Percentiles rank a stretch among this genome's conserved stretches.
Evolutionary conservation across 2,113 vertebrate species (phyloP).

Genomic region (Kryptolebias marmoratus): DNA sequence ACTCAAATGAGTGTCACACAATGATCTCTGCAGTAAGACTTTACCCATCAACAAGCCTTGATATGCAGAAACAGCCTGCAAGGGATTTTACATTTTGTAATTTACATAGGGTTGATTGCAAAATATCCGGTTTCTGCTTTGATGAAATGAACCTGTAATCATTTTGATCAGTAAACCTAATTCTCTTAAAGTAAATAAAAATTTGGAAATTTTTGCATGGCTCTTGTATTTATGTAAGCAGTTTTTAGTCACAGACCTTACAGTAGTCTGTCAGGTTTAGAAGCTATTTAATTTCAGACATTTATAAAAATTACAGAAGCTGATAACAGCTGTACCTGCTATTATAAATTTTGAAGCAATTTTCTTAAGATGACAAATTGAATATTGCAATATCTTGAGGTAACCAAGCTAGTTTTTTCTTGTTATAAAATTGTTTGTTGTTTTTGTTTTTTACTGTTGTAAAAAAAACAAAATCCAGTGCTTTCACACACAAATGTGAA

Average conservation of each 20-base stretch:
- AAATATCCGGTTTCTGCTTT: conserved; percentile 2
- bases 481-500: too few species aligned
- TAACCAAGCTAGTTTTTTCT: too few species aligned
- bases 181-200: neutral
- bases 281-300: too few species aligned
- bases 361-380: too few species aligned
- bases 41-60: conserved; percentile 21
- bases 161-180: neutral
- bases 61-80: neutral
- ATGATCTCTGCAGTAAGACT: conserved; percentile 38
- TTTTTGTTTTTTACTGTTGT: too few species aligned
- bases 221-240: neutral
- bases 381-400: too few species aligned
- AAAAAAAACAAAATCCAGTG: too few species aligned
- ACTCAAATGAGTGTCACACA: conserved; percentile 23
- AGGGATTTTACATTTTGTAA: neutral
- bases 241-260: too few species aligned
- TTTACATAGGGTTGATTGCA: neutral
- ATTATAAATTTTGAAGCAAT: too few species aligned
- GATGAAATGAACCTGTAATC: neutral
- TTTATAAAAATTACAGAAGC: too few species aligned
- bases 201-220: neutral
- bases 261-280: too few species aligned
- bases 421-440: neutral
- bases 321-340: too few species aligned